Evolutionary conservation across 2,797 vertebrate genomes (phyloP).

Genomic region (Balearica regulorum): DNA sequence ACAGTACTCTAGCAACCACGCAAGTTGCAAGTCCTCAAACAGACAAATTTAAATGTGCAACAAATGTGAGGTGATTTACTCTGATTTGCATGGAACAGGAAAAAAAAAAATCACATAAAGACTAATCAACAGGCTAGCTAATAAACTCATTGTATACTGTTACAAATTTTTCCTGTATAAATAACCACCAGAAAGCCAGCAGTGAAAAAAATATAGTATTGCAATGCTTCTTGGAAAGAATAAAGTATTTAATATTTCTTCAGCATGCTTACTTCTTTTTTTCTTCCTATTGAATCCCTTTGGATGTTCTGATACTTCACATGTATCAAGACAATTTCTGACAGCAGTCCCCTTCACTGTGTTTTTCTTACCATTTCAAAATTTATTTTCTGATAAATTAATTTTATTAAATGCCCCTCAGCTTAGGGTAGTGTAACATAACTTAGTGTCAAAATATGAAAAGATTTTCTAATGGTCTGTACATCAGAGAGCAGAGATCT

Average conservation of each 20-base stretch:
- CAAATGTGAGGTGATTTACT: not conserved
- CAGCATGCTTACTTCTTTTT: not conserved
- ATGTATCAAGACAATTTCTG: not conserved
- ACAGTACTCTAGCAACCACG: not conserved
- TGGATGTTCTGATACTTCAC: not conserved
- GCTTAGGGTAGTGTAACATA: not conserved
- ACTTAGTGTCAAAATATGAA: not conserved
- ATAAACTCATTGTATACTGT: not conserved
- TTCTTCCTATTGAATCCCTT: not conserved
- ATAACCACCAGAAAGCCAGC: not conserved
- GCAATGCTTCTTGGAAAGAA: not conserved
- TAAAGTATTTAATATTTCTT: not conserved
- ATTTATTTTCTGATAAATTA: not conserved
- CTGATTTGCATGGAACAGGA: not conserved
- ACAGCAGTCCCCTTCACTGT: not conserved
- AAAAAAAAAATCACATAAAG: not conserved
- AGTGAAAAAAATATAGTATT: not conserved
- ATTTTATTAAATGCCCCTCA: not conserved
- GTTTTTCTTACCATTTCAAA: not conserved
- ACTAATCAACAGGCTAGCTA: not conserved
- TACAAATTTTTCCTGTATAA: not conserved
- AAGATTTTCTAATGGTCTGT: not conserved
- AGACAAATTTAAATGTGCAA: not conserved
- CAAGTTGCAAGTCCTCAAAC: not conserved
- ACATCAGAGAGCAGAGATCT: not conserved